These are phyloP conservation scores for Echinometra lucunter DNA, from an alignment of 53 echinoderm and acorn worm genomes.

Conservation along the genomic window DNA sequence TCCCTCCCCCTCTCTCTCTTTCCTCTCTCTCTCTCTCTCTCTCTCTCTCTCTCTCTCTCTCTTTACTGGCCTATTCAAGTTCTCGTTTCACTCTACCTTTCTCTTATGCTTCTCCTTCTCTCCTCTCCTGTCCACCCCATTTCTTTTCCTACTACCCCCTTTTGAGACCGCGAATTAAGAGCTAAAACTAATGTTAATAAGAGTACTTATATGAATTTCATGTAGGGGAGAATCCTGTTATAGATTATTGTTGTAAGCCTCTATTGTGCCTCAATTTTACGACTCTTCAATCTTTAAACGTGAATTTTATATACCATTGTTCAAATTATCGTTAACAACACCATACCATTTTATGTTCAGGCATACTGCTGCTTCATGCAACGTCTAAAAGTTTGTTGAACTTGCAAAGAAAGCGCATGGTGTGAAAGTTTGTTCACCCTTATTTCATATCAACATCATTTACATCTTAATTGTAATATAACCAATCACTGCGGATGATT, in stretches of 20 bases:
- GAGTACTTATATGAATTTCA: too few relatives aligned
- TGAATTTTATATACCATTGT: background rate
- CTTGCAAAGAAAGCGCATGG: conserved; percentile 8
- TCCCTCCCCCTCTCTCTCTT: too few relatives aligned
- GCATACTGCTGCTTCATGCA: too few relatives aligned
- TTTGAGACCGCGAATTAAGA: too few relatives aligned
- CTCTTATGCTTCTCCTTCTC: too few relatives aligned
- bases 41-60: too few relatives aligned
- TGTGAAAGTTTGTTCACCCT: conserved; percentile 54
- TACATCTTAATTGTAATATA: background rate
- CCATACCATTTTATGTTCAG: background rate
- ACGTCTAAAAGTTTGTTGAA: conserved; percentile 40
- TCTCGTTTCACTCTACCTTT: too few relatives aligned
- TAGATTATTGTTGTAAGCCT: background rate
- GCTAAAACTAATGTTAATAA: too few relatives aligned
- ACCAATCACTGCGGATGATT: background rate
- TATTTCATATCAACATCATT: background rate
- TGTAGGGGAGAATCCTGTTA: background rate
- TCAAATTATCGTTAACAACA: background rate
- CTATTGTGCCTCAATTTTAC: background rate
- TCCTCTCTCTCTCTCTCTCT: too few relatives aligned
- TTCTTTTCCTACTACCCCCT: too few relatives aligned
- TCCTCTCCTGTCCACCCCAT: too few relatives aligned
- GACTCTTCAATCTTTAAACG: background rate
- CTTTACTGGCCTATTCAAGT: too few relatives aligned